Evolutionary conservation across 2,888 invertebrate genomes (phyloP).

Genomic region (Auanema freiburgensis): DNA sequence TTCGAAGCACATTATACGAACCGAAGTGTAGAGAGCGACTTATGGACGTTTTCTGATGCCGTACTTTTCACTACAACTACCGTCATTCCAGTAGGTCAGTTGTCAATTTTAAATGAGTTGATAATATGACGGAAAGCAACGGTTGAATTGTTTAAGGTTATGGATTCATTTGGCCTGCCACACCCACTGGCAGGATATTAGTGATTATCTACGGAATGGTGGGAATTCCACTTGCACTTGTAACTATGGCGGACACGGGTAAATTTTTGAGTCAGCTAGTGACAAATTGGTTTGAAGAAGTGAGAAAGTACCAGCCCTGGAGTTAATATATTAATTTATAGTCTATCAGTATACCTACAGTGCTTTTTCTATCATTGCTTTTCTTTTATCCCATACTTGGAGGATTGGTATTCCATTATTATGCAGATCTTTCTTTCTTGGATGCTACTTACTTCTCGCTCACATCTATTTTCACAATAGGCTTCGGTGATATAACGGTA

Average conservation of each 20-base stretch:
- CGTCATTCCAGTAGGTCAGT: constrained; percentile 51
- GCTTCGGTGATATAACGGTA: constrained; percentile 47
- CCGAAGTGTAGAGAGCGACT: constrained; percentile 26
- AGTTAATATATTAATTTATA: constrained; percentile 14
- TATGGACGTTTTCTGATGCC: constrained; percentile 44
- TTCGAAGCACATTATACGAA: constrained; percentile 28
- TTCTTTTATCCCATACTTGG: constrained; percentile 37
- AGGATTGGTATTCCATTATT: constrained; percentile 32
- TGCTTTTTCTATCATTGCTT: constrained; percentile 37
- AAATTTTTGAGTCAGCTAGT: constrained; percentile 45
- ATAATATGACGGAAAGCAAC: no score
- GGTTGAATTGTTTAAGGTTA: constrained; percentile 30
- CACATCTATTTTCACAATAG: constrained; percentile 49
- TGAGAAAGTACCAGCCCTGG: constrained; percentile 6
- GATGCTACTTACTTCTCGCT: constrained; percentile 47
- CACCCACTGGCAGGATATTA: constrained; percentile 27
- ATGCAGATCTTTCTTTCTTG: constrained; percentile 30
- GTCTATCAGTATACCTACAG: constrained; percentile 41
- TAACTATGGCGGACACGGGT: constrained; percentile 51
- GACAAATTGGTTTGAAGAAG: constrained; percentile 39
- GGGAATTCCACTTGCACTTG: constrained; percentile 46
- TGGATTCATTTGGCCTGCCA: constrained; percentile 42
- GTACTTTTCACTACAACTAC: constrained; percentile 49
- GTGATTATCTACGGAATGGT: constrained; percentile 40
- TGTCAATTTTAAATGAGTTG: constrained; percentile 9